Evolutionary conservation across 2,888 invertebrate genomes (phyloP).

Genomic region (Lampropteryx suffumata): DNA sequence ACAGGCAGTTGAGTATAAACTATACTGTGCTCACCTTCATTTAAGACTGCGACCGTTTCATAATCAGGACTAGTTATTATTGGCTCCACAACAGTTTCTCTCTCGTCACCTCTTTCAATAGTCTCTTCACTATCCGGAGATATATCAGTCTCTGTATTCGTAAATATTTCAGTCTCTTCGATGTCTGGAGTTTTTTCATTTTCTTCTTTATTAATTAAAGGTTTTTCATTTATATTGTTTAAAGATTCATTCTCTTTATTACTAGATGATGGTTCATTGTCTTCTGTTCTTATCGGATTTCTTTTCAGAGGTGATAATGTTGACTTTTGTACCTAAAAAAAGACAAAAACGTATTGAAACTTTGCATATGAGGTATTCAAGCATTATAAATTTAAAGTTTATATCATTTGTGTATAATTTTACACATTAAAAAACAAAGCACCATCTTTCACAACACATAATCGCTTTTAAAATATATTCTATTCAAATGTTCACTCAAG

Average conservation of each 20-base stretch:
- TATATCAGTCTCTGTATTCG: neutral
- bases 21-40: neutral
- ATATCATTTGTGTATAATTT: too few relatives aligned
- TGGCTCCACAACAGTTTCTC: neutral
- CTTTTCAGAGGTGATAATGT: slow-evolving; percentile 42
- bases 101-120: neutral
- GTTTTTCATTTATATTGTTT: neutral
- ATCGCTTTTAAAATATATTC: too few relatives aligned
- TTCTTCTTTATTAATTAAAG: neutral
- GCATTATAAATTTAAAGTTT: too few relatives aligned
- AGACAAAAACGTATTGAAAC: too few relatives aligned
- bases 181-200: neutral
- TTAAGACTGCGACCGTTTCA: too few relatives aligned
- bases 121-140: neutral
- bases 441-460: too few relatives aligned
- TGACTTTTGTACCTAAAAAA: slow-evolving; percentile 58
- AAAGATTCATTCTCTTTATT: neutral
- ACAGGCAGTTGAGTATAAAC: too few relatives aligned
- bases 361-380: too few relatives aligned
- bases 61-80: neutral
- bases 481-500: too few relatives aligned
- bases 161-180: neutral
- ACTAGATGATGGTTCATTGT: neutral
- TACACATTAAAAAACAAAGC: too few relatives aligned
- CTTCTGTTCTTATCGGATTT: slow-evolving; percentile 24